Evolutionary conservation across 2,888 invertebrate genomes (phyloP), one percentile per base, ranked within the genome.

Genomic region (Eurois occulta): DNA sequence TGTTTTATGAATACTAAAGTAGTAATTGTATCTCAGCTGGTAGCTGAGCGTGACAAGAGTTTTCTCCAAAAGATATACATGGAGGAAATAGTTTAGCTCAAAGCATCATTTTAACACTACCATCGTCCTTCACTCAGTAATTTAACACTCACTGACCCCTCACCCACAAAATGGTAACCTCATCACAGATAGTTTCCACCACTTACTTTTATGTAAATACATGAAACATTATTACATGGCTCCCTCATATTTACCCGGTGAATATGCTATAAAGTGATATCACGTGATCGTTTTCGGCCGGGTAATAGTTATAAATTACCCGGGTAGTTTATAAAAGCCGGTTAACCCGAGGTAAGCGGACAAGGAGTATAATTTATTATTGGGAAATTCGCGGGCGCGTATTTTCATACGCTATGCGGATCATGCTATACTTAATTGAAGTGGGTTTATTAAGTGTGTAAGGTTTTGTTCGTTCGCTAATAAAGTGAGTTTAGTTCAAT

Each of bases 241-340:
- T 91, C 94, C 94, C 94, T 95, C 95, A 96, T 96, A 96, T 96
- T 96, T 96, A 96, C 94, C 90, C 92, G 91, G 88, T 92, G 95
- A 96, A 96, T 95, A 95, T 93, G 95, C 96, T 94, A 96, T 96
- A 96, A 96, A 96, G 95, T 96, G 95, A 96, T 96, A 96, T 95
- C 96, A 95, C 96, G 95, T 96, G 96, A 96, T 96, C 96, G 96
- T 94, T 95, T 95, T 94, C 94, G 93, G 92, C 92, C 93, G 95
- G 95, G 96, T 96, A 96, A 96, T 96, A 96, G 96, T 96, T 96
- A 96, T 96, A 96, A 96, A 96, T 96, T 96, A 96, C 95, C 92
- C 90, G 94, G 95, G 95, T 96, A 96, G 95, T 96, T 96, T 96
- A 96, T 96, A 96, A 96, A 96, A 96, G 96, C 96, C 96, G 95